These are phyloP conservation scores for Zophobas atratus DNA, from an alignment of 1,140 invertebrate species.

Conservation along the genomic window DNA sequence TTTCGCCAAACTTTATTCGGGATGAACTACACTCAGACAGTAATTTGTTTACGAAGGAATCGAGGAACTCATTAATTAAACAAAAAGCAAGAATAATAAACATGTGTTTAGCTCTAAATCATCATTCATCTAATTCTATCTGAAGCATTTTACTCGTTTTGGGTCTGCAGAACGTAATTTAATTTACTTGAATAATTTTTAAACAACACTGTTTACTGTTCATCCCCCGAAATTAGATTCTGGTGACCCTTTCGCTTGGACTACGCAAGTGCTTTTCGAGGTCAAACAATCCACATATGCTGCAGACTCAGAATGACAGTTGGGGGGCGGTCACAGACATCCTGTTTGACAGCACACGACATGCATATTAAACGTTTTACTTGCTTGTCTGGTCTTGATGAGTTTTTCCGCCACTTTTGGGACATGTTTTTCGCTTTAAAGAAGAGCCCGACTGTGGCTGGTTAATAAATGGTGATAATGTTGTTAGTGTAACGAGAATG, in stretches of 20 bases:
- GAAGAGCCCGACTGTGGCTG: too few relatives aligned
- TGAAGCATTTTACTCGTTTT: conserved; percentile 18
- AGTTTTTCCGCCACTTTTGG: conserved; percentile 7
- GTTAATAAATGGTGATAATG: too few relatives aligned
- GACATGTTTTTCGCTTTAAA: neutral
- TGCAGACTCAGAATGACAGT: conserved; percentile 28
- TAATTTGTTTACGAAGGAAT: conserved; percentile 20
- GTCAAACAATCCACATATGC: conserved; percentile 40
- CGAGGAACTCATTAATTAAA: conserved; percentile 18
- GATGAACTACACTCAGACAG: neutral
- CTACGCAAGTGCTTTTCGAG: conserved; percentile 28
- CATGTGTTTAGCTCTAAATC: neutral
- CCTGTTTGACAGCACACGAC: conserved; percentile 30
- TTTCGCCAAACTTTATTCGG: conserved; percentile 13
- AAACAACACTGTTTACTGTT: conserved; percentile 27
- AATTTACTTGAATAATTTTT: conserved; percentile 42
- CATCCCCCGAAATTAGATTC: conserved; percentile 30
- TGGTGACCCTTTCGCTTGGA: conserved; percentile 20
- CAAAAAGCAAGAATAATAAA: conserved; percentile 23
- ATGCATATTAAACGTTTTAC: conserved; percentile 25
- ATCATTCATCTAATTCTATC: conserved; percentile 4
- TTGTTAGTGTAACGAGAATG: too few relatives aligned
- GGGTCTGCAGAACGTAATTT: conserved; percentile 19
- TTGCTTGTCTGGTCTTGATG: conserved; percentile 10
- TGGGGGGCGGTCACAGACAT: conserved; percentile 19